Base-by-base conservation (phyloP, 2,888 invertebrate species). In the Melipona bicolor region DNA sequence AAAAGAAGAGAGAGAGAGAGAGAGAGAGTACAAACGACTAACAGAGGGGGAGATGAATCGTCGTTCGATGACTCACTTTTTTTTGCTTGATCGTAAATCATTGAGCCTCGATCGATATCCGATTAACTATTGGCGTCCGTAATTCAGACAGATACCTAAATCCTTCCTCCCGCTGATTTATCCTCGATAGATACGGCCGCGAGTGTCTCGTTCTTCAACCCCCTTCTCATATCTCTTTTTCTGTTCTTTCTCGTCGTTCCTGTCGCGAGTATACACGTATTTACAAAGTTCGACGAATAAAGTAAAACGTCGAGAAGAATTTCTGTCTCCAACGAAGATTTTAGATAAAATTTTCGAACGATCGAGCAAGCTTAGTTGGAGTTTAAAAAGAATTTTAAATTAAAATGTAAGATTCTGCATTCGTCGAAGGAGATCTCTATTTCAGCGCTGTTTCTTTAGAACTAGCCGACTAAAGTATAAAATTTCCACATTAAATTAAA, bases 111-210 rank as follows among this genome's bases (percentile, higher is more conserved):
- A 77, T 84, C 76, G 77, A 64, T 76, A 75, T 69, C 72, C 76
- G 78, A 75, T 83, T 83, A 81, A 62, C 68, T 61, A 75, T 70
- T 56, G 61, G 68, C 73, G 74, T 61, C 36, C 73, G 77, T 78
- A 77, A 83, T 68, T 84, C 83, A 83, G 77, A 74, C 62, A 49
- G 59, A 56, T 73, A 77, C 61, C 76, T 75, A 82, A 72, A 83
- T 83, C 69, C 72, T 56, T 52, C 68, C 19, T 32, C 67, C 19
- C n/a, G 49, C n/a, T 68, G 76, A 82, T 83, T 82, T 83, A 73
- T 76, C n/a, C 36, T 21, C 65, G 49, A 70, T 56, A 43, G 68
- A 79, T 81, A 73, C 27, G 43, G 50, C 54, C 52, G 2, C 62
- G 43, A 69, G 74, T 81, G 50, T 74, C 74, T 67, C 43, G 43